Evolutionary conservation across 2,797 vertebrate species (phyloP).

Genomic region (Tarsius wallacei): DNA sequence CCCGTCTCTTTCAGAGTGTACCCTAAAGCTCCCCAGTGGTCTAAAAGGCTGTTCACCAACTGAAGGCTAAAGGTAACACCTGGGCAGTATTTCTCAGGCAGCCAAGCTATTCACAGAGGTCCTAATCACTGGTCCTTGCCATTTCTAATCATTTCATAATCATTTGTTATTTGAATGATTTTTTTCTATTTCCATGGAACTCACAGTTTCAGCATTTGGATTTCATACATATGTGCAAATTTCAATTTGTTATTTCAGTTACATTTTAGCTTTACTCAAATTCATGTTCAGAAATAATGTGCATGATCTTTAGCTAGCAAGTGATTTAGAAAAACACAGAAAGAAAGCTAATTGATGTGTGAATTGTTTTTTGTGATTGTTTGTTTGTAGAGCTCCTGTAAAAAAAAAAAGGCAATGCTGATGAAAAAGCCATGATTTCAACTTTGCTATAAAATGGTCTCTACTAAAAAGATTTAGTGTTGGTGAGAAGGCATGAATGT

Average conservation of each 20-base stretch:
- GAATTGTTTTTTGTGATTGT: slow-evolving; percentile 15
- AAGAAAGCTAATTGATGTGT: slow-evolving; percentile 55
- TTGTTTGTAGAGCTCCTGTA: slow-evolving; percentile 9
- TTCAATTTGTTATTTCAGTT: slow-evolving; percentile 60
- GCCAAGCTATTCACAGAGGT: slow-evolving; percentile 2
- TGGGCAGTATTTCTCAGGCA: background rate
- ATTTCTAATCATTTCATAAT: slow-evolving; percentile 50
- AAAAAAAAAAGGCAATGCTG: slow-evolving; percentile 38
- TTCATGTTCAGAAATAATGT: background rate
- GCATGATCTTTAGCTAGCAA: slow-evolving; percentile 59
- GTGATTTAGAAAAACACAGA: slow-evolving; percentile 15
- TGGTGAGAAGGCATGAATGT: background rate
- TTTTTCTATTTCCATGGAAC: slow-evolving; percentile 46
- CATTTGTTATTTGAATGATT: slow-evolving; percentile 31
- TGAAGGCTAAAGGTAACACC: background rate
- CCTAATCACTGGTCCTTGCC: background rate
- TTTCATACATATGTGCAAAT: slow-evolving; percentile 43
- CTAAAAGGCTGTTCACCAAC: background rate
- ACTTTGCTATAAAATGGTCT: slow-evolving; percentile 36
- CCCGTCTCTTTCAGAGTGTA: background rate
- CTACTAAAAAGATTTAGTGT: slow-evolving; percentile 4
- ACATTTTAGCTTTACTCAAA: slow-evolving; percentile 58
- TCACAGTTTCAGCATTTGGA: slow-evolving; percentile 11
- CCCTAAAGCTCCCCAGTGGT: background rate
- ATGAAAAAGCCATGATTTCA: background rate